Evolutionary conservation across 37 sponge, comb jelly and placozoan genomes (phyloP).

Genomic region (Axinella damicornis): DNA sequence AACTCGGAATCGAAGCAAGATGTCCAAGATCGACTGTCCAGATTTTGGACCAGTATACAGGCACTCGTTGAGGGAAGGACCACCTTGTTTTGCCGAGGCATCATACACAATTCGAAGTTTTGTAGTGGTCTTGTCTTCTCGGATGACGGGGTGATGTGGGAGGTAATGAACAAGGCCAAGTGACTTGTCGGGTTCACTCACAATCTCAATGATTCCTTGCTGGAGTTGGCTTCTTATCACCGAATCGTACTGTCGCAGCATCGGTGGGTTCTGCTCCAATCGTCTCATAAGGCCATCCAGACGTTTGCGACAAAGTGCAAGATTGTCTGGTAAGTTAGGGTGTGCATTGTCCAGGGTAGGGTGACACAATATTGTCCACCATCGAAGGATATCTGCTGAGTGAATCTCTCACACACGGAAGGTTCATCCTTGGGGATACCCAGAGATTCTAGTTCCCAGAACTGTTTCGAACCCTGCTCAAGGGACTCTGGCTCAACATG

Average conservation of each 20-base stretch:
- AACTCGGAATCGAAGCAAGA: slow-evolving; percentile 9
- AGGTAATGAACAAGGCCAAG: not conserved
- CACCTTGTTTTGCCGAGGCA: slow-evolving; percentile 27
- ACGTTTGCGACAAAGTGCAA: not conserved
- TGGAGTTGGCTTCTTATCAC: slow-evolving; percentile 17
- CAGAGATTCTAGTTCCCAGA: slow-evolving; percentile 28
- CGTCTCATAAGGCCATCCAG: slow-evolving; percentile 1
- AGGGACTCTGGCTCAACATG: not conserved
- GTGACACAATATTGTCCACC: not conserved
- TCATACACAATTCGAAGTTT: slow-evolving; percentile 33
- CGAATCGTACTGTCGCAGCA: slow-evolving; percentile 12
- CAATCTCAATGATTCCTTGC: slow-evolving; percentile 14
- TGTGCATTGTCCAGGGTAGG: slow-evolving; percentile 19
- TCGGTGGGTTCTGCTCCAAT: not conserved
- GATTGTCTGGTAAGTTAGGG: slow-evolving; percentile 18
- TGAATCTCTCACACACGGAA: not conserved
- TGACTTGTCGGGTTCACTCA: not conserved
- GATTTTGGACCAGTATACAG: slow-evolving; percentile 4
- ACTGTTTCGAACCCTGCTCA: not conserved
- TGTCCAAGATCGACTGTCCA: slow-evolving; percentile 10
- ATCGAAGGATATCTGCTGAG: not conserved
- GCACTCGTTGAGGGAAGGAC: too few species aligned
- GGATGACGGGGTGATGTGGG: slow-evolving; percentile 34
- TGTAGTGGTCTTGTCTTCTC: slow-evolving; percentile 4
- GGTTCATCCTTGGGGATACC: slow-evolving; percentile 18